Evolutionary conservation across 2,888 invertebrate genomes (phyloP), one percentile per base, ranked within the genome.

Genomic region (Sympetrum striolatum): DNA sequence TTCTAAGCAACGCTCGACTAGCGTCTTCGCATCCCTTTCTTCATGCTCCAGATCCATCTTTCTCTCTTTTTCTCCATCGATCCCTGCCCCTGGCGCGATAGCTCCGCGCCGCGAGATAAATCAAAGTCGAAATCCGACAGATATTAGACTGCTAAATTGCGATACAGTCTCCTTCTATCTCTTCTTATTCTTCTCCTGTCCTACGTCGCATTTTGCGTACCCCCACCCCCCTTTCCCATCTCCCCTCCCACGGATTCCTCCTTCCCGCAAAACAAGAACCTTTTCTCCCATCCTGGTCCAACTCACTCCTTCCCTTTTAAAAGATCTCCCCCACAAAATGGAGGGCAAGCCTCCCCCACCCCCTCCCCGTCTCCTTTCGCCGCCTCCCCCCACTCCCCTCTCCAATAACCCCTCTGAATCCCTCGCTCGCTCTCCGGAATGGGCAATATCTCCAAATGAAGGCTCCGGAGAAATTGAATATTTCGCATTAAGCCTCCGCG

Each of bases 111-210:
- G 82, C 35, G 86, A 86, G 86, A 86, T 86, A 86, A 86, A 86
- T 86, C 86, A 86, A 86, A 86, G 86, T 86, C 86, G 86, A 64
- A 86, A 86, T 86, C 86, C 86, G 86, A 86, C 86, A 86, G 86
- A 86, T 86, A 86, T 86, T 86, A 86, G 86, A 86, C 86, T 86
- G 86, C 86, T 86, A 86, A 86, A 86, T 86, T 86, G 86, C 86
- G 86, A 86, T 86, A 86, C 86, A 86, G 86, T 37, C 86, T 86
- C 86, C 60, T 86, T 58, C 82, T 58, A 35, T 35, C 82, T 82
- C 82, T 82, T 64, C 86, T 60, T 86, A 86, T 86, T 86, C 86
- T 86, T 86, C 82, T 82, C 86, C 39, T 86, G 86, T 64, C 64
- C 37, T 86, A 64, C 86, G 60, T 86, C 86, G 64, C 86, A 37